A percentile compares a stretch with the other conserved stretches of the same genome.
Evolutionary conservation across 2,113 vertebrate genomes (phyloP).

Genomic region (Pedetes capensis): DNA sequence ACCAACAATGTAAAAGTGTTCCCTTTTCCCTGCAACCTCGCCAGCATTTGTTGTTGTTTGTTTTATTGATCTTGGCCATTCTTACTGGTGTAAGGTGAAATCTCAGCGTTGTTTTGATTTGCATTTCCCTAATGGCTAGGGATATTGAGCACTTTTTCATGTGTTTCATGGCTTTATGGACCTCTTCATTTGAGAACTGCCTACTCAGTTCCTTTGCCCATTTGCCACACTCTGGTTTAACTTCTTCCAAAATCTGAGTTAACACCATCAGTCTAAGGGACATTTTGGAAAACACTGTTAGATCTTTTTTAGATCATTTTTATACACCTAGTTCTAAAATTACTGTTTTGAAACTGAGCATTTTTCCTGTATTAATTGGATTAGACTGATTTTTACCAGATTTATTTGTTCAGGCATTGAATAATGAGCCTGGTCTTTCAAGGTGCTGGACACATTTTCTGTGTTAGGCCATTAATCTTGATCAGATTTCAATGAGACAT

Average conservation of each 20-base stretch:
- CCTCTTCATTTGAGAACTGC: too few species aligned
- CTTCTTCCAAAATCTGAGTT: conserved; percentile 56
- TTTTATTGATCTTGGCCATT: too few species aligned
- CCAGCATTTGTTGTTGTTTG: too few species aligned
- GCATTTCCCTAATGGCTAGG: too few species aligned
- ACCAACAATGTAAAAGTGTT: too few species aligned
- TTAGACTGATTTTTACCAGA: conserved; percentile 25
- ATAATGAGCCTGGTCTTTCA: not conserved
- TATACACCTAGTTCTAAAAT: not conserved
- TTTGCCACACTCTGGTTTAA: too few species aligned
- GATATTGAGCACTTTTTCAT: too few species aligned
- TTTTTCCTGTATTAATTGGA: conserved; percentile 6
- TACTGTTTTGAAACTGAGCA: not conserved
- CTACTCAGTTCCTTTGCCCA: too few species aligned
- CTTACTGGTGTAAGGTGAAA: too few species aligned
- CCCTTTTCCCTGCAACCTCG: too few species aligned
- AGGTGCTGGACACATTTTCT: conserved; percentile 14
- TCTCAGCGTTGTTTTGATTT: too few species aligned
- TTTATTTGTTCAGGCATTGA: not conserved
- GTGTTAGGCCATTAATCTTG: conserved; percentile 25
- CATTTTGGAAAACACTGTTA: not conserved
- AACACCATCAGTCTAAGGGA: conserved; percentile 37
- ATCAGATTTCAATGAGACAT: conserved; percentile 21
- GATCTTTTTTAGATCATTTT: not conserved
- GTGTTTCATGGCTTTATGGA: too few species aligned